Base-by-base conservation (phyloP, 2,888 invertebrate species). In the Acanthococcus lagerstroemiae region DNA sequence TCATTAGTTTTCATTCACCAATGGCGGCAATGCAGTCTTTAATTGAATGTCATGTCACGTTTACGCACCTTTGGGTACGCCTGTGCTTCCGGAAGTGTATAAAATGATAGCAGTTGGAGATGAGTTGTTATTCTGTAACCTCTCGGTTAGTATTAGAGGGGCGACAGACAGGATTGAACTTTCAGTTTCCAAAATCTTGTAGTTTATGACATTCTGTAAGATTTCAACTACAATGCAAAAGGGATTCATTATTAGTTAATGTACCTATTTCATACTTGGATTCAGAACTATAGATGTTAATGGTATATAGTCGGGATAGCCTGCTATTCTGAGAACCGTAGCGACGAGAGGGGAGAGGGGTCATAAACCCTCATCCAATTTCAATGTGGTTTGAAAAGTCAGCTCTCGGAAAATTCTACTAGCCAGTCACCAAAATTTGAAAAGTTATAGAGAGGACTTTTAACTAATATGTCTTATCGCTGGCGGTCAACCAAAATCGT, bases 1-100 rank as follows among this genome's bases (percentile, higher is more conserved):
- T 48, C 4, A 37, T 9, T 37, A 37, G 37, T 37, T 37, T n/a
- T 37, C n/a, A 37, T 37, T 37, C 3, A n/a, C 37, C 12, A 37
- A 37, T 37, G 12, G 12, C 37, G 37, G n/a, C 37, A 37, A 37
- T n/a, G 37, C 37, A 37, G 3, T 37, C 37, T 37, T n/a, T 37
- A 15, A 2, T 9, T n/a, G 2, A 37, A 15, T 3, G 1, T 37
- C 55, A 55, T 26, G 5, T 17, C 15, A n/a, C 24, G 37, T 26
- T 70, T n/a, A n/a, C n/a, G n/a, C 73, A 81, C 90, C 93, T 83
- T 93, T 93, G 4, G 92, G 92, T 19, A 88, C 79, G 0, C 92
- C 93, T 0, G 92, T 92, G 73, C 92, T 92, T 15, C 93, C 94
- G 25, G 93, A 93, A 46, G 91, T 91, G 72, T 90, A 91, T 19